Evolutionary conservation across 2,113 vertebrate genomes (phyloP).

Genomic region (Rhadina sibilatrix): DNA sequence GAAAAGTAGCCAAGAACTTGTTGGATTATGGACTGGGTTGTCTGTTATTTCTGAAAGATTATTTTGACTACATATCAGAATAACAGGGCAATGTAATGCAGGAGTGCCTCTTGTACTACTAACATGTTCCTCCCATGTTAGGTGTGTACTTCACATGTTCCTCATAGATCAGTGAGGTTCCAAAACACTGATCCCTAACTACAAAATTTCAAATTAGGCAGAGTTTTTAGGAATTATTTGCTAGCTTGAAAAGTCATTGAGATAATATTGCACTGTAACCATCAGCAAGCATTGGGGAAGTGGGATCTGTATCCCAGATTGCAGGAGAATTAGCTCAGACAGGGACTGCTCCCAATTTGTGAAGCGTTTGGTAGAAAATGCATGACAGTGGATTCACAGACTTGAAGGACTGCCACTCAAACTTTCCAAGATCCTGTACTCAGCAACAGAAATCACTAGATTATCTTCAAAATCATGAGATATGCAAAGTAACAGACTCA

Average conservation of each 20-base stretch:
- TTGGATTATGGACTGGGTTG: neutral
- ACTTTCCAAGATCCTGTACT: neutral
- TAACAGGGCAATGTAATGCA: neutral
- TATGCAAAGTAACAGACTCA: neutral
- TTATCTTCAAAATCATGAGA: neutral
- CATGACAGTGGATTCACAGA: neutral
- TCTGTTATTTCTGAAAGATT: neutral
- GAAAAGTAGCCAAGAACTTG: neutral
- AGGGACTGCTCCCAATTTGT: neutral
- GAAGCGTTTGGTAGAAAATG: neutral
- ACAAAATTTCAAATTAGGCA: neutral
- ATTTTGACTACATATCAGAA: neutral
- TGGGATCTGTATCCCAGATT: neutral
- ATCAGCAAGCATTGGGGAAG: neutral
- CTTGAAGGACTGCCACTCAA: neutral
- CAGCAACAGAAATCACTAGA: neutral
- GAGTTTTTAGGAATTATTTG: neutral
- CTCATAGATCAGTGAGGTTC: neutral
- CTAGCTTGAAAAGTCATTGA: fast-evolving
- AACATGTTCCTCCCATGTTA: neutral
- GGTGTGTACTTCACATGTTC: neutral
- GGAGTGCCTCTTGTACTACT: neutral
- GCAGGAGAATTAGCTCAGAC: neutral
- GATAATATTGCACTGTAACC: neutral
- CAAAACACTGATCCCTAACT: neutral